Evolutionary conservation across 2,113 vertebrate genomes (phyloP).

Genomic region (Physeter macrocephalus): DNA sequence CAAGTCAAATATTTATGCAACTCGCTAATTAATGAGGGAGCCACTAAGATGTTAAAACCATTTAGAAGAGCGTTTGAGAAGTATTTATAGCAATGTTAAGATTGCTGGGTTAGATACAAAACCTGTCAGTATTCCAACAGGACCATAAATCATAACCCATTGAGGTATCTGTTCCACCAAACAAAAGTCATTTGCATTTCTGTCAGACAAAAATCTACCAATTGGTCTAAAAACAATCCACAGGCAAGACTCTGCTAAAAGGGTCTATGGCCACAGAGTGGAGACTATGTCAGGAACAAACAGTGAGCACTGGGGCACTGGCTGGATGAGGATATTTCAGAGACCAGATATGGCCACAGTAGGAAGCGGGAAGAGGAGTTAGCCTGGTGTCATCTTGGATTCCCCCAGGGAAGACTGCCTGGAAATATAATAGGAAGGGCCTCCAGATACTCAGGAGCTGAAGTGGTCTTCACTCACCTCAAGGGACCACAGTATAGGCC

Average conservation of each 20-base stretch:
- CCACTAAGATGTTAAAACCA: background rate
- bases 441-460: background rate
- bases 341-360: fast-evolving
- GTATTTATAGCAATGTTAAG: background rate
- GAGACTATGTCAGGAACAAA: background rate
- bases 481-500: background rate
- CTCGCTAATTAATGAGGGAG: background rate
- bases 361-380: background rate
- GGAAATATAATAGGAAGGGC: background rate
- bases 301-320: fast-evolving
- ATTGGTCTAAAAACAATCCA: background rate
- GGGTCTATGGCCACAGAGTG: background rate
- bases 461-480: background rate
- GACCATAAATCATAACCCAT: background rate
- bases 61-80: background rate
- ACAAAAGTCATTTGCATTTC: background rate
- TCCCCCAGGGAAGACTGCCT: background rate
- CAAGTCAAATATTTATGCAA: background rate
- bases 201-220: background rate
- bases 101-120: background rate
- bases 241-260: background rate
- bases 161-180: background rate
- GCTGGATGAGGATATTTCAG: background rate
- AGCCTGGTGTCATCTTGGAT: background rate
- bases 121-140: background rate